Percentiles rank a stretch among this genome's conserved stretches.
Conservation (phyloP, 2,113 vertebrate genomes). For the Gulo gulo region DNA sequence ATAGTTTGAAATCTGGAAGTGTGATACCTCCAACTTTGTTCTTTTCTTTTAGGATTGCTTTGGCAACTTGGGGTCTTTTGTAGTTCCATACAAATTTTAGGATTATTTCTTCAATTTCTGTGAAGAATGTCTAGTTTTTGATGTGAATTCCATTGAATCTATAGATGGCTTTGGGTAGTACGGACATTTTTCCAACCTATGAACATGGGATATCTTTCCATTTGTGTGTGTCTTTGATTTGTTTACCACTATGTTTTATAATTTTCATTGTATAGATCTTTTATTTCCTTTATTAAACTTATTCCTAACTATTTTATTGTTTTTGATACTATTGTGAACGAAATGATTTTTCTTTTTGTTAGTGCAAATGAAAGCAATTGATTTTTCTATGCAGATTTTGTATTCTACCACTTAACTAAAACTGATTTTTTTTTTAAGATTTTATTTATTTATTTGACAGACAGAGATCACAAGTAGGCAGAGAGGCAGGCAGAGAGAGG, state of each 20-base stretch:
- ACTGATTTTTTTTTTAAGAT: neutral
- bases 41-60: neutral
- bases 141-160: neutral
- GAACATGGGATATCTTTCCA: neutral
- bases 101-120: neutral
- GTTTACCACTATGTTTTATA: neutral
- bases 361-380: neutral
- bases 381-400: neutral
- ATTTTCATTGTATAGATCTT: neutral
- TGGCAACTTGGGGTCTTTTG: neutral
- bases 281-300: neutral
- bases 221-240: neutral
- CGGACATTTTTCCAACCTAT: neutral
- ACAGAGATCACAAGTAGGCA: too few species aligned
- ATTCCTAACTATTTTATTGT: neutral
- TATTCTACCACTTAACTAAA: neutral
- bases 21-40: neutral
- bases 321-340: neutral
- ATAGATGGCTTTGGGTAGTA: neutral
- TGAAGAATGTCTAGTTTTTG: neutral
- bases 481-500: too few species aligned
- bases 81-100: neutral
- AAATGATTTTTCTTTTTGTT: neutral
- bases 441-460: too few species aligned
- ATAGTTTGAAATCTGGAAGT: neutral